Percentiles rank a stretch among this genome's conserved stretches.
Conservation (phyloP, 35 echinoderm and acorn worm genomes). For the Patiria miniata region DNA sequence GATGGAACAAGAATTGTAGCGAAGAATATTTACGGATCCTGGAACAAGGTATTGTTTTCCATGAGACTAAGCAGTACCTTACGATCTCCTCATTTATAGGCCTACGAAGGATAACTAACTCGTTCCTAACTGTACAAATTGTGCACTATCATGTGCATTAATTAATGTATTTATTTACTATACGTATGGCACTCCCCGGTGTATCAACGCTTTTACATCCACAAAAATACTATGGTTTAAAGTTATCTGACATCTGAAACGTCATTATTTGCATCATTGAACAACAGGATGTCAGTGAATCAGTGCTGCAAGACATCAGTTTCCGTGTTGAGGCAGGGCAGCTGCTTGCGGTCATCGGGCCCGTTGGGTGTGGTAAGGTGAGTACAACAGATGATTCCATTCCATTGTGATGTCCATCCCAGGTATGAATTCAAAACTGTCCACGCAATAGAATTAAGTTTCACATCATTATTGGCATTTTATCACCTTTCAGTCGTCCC, state of each 20-base stretch:
- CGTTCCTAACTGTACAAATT: background rate
- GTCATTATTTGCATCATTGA: background rate
- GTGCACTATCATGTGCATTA: background rate
- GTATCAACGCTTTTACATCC: background rate
- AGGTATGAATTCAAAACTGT: too few relatives aligned
- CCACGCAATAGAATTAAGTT: too few relatives aligned
- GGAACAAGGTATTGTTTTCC: background rate
- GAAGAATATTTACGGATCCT: background rate
- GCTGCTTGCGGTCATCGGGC: conserved; percentile 68
- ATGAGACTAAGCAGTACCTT: background rate
- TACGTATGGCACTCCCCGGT: background rate
- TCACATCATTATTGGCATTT: too few relatives aligned
- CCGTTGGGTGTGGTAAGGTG: conserved; percentile 70
- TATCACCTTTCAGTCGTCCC: conserved; percentile 87
- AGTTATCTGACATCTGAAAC: background rate
- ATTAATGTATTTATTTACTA: background rate
- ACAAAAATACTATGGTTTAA: background rate
- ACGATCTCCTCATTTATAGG: background rate
- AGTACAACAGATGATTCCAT: background rate
- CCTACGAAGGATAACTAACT: background rate
- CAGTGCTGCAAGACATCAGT: conserved; percentile 33
- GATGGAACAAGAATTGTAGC: background rate
- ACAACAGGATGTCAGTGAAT: background rate
- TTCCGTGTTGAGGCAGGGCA: conserved; percentile 55
- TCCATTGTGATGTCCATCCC: background rate